A percentile compares a stretch with the other conserved stretches of the same genome.
Conservation (phyloP, 1,140 invertebrate genomes). For the Laupala kohalensis region DNA sequence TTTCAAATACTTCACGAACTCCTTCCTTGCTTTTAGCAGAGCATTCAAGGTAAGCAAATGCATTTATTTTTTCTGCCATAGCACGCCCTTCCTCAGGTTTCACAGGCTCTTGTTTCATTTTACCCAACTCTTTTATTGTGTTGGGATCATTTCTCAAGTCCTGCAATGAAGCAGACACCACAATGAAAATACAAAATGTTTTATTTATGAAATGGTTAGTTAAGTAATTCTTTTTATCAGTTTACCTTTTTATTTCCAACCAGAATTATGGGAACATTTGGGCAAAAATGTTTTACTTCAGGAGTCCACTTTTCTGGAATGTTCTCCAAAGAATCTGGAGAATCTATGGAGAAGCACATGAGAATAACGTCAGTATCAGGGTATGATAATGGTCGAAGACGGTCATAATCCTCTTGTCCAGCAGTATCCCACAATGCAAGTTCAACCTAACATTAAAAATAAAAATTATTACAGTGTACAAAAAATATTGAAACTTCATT, state of each 20-base stretch:
- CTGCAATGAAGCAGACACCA: constrained; percentile 12
- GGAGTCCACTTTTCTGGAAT: constrained; percentile 97
- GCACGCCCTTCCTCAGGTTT: constrained; percentile 92
- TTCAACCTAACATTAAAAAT: constrained; percentile 42
- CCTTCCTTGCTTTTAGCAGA: constrained; percentile 99
- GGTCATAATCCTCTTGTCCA: constrained; percentile 96
- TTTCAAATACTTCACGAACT: constrained; percentile 98
- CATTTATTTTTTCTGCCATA: constrained; percentile 99
- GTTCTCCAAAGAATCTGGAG: constrained; percentile 92
- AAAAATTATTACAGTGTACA: neutral
- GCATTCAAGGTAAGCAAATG: constrained; percentile 97
- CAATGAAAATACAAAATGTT: neutral
- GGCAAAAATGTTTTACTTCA: constrained; percentile 96
- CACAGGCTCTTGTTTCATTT: constrained; percentile 99
- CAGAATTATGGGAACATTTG: constrained; percentile 93
- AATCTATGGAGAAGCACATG: constrained; percentile 97
- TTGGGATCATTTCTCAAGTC: constrained; percentile 90
- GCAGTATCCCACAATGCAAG: constrained; percentile 97
- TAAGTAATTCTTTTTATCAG: neutral
- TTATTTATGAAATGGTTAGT: neutral
- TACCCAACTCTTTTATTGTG: constrained; percentile 89
- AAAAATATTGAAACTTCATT: neutral
- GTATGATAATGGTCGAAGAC: constrained; percentile 88
- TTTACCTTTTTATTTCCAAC: constrained; percentile 86
- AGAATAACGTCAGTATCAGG: constrained; percentile 96